Conservation (phyloP, 2,888 invertebrate species). For the Lasioglossum zephyrum region DNA sequence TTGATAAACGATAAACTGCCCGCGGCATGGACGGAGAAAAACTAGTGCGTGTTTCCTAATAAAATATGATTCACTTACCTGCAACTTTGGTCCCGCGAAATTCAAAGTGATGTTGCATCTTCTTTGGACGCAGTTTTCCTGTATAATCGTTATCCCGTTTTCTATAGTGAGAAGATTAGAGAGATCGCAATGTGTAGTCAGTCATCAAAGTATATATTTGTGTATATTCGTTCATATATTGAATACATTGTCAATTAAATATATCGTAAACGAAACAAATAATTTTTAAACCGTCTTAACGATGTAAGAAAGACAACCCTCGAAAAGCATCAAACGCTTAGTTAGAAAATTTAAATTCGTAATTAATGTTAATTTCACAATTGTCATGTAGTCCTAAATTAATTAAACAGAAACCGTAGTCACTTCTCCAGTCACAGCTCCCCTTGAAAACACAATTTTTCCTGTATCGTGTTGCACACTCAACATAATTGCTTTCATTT, state of each 20-base stretch:
- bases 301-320: neutral
- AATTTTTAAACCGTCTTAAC: neutral
- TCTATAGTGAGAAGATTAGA: neutral
- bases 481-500: neutral
- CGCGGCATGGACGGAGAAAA: neutral
- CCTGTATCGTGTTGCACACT: neutral
- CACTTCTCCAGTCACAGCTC: neutral
- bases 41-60: neutral
- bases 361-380: neutral
- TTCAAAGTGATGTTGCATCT: neutral
- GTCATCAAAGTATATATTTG: neutral
- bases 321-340: neutral
- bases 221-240: neutral
- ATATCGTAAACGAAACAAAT: neutral
- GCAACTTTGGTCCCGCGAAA: neutral
- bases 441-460: neutral
- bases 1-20: neutral
- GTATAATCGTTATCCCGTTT: neutral
- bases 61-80: slow-evolving; percentile 50
- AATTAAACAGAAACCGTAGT: neutral
- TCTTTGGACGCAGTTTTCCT: neutral
- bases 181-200: neutral
- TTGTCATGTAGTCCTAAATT: neutral
- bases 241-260: neutral
- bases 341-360: neutral